Evolutionary conservation across 2,888 invertebrate species (phyloP), one percentile per base, ranked within the genome.

Genomic region (Punctoribates punctum): DNA sequence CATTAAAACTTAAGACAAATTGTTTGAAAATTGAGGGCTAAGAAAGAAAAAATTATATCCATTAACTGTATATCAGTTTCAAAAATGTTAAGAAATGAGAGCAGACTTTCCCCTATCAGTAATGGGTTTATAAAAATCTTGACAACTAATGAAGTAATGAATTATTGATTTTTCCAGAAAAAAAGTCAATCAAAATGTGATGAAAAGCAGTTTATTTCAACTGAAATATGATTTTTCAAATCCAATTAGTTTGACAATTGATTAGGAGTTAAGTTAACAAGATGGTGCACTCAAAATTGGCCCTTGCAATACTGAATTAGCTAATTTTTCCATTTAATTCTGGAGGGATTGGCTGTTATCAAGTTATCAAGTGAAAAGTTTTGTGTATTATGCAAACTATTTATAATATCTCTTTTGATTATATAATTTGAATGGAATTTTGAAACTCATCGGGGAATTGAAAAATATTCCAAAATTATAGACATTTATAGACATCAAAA

Each of bases 121-220:
- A 34, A 65, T 65, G 34, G 38, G n/a, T 29, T 65, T 38, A 65
- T 65, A 65, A 65, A 65, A 65, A 29, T 38, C 65, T 17, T 29
- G 38, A 38, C 65, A 65, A 65, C 65, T 34, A 65, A 65, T 65
- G 34, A 65, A n/a, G n/a, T 65, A 38, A 65, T 65, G 38, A 65
- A 65, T 65, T 23, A 65, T 34, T 57, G 57, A 57, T 57, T 57
- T 57, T 25, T 57, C 11, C 13, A 25, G 6, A 11, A 57, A 23
- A 23, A 25, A 57, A 25, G 25, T 57, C 42, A 5, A 42, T 42
- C 42, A 42, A 42, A 13, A 13, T 9, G 42, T 42, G 42, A 42
- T 42, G 23, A 57, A 57, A 57, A 57, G 6, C 20, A 20, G n/a
- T 51, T 51, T 2, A 51, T 17, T 51, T 51, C n/a, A 20, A 51